phyloP scores from a whole-genome alignment of 92 coral and sea anemone genomes.

The Bergia puertoricense region DNA sequence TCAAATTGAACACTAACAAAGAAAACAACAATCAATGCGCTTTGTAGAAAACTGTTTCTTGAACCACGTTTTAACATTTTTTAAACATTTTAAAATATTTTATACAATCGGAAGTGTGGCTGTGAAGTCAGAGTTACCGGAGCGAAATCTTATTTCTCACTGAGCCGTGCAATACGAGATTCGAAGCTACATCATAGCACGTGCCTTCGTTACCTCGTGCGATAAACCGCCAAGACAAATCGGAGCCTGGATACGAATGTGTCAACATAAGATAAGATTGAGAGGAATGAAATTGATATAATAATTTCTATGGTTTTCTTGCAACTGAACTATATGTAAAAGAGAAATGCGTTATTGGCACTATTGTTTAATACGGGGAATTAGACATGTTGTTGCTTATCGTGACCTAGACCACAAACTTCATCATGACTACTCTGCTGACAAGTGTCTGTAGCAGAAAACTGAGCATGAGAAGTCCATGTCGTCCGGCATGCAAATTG shows the following conservation, averaged over 20 bases:
- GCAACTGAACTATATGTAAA: no score
- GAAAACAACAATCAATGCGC: no score
- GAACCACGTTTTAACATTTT: no score
- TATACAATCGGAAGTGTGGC: not conserved
- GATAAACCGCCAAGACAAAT: constrained; percentile 8
- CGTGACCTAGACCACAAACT: not conserved
- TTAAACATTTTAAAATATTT: no score
- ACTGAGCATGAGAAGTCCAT: no score
- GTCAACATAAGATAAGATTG: constrained; percentile 3
- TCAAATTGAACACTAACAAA: no score
- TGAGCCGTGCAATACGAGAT: not conserved
- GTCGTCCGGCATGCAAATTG: no score
- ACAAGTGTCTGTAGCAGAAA: not conserved
- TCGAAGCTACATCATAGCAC: not conserved
- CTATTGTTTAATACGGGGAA: no score
- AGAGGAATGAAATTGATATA: not conserved
- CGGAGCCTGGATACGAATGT: constrained; percentile 21
- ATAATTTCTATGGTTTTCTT: no score
- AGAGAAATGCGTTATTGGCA: not conserved
- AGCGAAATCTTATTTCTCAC: not conserved
- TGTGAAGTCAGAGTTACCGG: no score
- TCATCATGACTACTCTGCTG: not conserved
- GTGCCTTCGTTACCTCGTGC: not conserved
- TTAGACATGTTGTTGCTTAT: not conserved
- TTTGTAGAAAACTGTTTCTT: no score